Percentiles rank a stretch among this genome's conserved stretches.
phyloP scores from a whole-genome alignment of 2,888 invertebrate species.

The Hipparchia sbordonii region DNA sequence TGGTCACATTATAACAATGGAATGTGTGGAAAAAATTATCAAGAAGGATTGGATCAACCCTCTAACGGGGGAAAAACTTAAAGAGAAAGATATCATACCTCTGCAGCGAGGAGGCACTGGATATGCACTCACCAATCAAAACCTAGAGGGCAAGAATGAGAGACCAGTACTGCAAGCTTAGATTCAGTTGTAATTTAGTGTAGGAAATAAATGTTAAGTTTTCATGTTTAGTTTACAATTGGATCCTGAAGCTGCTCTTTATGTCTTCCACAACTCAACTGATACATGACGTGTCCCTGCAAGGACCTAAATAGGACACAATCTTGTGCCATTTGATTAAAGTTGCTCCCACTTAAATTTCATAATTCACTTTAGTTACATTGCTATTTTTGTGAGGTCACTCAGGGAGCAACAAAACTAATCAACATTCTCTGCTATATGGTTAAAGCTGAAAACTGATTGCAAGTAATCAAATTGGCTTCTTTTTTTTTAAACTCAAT shows the following conservation, averaged over 20 bases:
- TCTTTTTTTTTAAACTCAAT: no score
- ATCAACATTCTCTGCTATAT: no score
- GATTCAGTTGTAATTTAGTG: slow-evolving; percentile 12
- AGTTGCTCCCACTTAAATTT: no score
- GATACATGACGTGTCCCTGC: no score
- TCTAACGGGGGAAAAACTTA: slow-evolving; percentile 90
- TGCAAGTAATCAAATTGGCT: no score
- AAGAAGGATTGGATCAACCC: slow-evolving; percentile 99
- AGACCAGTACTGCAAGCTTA: slow-evolving; percentile 93
- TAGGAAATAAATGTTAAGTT: neutral
- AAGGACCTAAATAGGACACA: no score
- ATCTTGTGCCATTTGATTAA: neutral
- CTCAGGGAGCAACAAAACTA: no score
- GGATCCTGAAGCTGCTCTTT: no score
- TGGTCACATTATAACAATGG: slow-evolving; percentile 97
- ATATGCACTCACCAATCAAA: slow-evolving; percentile 93
- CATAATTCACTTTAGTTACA: no score
- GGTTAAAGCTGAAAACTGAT: no score
- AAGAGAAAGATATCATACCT: slow-evolving; percentile 95
- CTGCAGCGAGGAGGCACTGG: slow-evolving; percentile 98
- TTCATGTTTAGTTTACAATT: neutral
- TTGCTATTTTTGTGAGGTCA: no score
- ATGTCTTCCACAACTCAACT: no score
- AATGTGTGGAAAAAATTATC: slow-evolving; percentile 97
- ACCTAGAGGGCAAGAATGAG: slow-evolving; percentile 91